phyloP scores from a whole-genome alignment of 1,140 invertebrate species.

The Lepidostoma basale region DNA sequence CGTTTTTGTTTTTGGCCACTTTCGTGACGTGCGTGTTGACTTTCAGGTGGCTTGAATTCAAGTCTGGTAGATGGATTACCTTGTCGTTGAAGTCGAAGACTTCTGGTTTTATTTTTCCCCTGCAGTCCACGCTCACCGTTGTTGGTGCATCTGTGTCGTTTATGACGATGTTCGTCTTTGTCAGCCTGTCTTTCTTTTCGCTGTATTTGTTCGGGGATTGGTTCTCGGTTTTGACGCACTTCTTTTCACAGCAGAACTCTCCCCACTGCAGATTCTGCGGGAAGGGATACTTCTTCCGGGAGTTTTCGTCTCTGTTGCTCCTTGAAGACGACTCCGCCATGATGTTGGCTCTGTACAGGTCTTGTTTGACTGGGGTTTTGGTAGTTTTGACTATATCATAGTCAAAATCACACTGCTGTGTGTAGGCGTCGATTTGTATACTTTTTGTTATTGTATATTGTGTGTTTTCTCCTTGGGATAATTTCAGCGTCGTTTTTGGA shows the following conservation, averaged over 20 bases:
- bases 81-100: slow-evolving; percentile 43
- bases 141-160: slow-evolving; percentile 29
- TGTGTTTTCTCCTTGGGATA: slow-evolving; percentile 25
- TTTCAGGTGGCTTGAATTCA: slow-evolving; percentile 55
- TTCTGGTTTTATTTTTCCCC: slow-evolving; percentile 41
- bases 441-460: slow-evolving; percentile 31
- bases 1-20: slow-evolving; percentile 53
- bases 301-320: slow-evolving; percentile 7
- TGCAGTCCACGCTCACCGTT: slow-evolving; percentile 34
- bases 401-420: slow-evolving; percentile 26
- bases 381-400: slow-evolving; percentile 23
- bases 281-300: slow-evolving; percentile 21
- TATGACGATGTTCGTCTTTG: slow-evolving; percentile 5
- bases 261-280: slow-evolving; percentile 38
- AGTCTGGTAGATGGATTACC: slow-evolving; percentile 40
- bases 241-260: slow-evolving; percentile 43
- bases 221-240: slow-evolving; percentile 36
- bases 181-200: slow-evolving; percentile 34
- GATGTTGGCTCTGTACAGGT: not conserved
- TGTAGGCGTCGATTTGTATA: slow-evolving; percentile 32
- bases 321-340: not conserved
- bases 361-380: slow-evolving; percentile 12
- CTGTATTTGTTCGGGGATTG: slow-evolving; percentile 18
- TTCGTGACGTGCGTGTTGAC: slow-evolving; percentile 53
- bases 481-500: not conserved